A percentile compares a stretch with the other conserved stretches of the same genome.
phyloP scores from a whole-genome alignment of 2,888 invertebrate species.

The Netelia inedita region DNA sequence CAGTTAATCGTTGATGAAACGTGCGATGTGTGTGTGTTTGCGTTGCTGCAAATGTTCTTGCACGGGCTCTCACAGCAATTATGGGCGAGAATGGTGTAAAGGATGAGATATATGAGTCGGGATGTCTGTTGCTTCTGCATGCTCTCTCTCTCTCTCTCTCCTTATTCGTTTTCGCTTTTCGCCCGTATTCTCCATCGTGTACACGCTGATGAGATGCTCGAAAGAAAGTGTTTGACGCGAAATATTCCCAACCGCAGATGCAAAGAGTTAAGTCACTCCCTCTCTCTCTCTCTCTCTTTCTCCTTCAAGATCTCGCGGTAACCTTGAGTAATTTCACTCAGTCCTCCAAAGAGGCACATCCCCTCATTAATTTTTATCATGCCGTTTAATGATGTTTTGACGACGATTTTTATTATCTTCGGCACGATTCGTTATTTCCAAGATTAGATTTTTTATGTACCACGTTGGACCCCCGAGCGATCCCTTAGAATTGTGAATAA shows the following conservation, averaged over 20 bases:
- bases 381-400: background rate
- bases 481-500: too few species aligned
- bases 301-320: background rate
- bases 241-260: conserved; percentile 46
- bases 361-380: conserved; percentile 17
- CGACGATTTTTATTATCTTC: background rate
- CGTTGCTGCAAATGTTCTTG: conserved; percentile 13
- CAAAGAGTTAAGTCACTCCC: conserved; percentile 49
- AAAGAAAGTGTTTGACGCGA: conserved; percentile 58
- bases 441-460: too few species aligned
- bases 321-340: conserved; percentile 49
- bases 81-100: conserved; percentile 61
- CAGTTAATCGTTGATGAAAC: conserved; percentile 65
- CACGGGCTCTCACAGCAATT: conserved; percentile 64
- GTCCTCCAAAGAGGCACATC: conserved; percentile 13
- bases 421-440: too few species aligned
- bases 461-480: too few species aligned
- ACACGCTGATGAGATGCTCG: conserved; percentile 47
- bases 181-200: conserved; percentile 37
- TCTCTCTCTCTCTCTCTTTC: background rate
- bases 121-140: conserved; percentile 53
- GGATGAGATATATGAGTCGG: conserved; percentile 66
- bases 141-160: conserved; percentile 13
- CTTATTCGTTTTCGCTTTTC: conserved; percentile 38
- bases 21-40: conserved; percentile 41